Evolutionary conservation across 2,888 invertebrate species (phyloP).

Genomic region (Frankliniella fusca): DNA sequence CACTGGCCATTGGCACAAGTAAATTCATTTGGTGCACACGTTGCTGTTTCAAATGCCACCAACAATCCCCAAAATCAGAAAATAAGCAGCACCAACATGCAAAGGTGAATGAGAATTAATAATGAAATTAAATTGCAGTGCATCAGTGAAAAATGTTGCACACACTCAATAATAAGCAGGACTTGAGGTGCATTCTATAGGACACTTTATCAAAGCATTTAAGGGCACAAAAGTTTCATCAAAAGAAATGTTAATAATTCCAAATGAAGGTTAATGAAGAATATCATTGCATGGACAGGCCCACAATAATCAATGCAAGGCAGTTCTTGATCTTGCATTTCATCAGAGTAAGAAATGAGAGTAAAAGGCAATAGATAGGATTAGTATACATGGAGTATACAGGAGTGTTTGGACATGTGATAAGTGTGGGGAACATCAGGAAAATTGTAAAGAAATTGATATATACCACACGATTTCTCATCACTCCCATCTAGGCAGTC

Average conservation of each 20-base stretch:
- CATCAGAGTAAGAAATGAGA: no score
- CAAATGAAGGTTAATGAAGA: no score
- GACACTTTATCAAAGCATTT: no score
- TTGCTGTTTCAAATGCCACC: slow-evolving; percentile 35
- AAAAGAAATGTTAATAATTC: no score
- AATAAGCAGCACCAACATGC: slow-evolving; percentile 18
- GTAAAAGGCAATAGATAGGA: background rate
- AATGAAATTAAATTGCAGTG: background rate
- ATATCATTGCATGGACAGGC: no score
- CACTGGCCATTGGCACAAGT: slow-evolving; percentile 82
- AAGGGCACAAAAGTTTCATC: no score
- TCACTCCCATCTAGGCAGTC: slow-evolving; percentile 73
- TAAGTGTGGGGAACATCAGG: background rate
- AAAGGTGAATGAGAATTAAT: background rate
- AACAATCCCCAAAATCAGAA: slow-evolving; percentile 6
- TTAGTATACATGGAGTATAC: background rate
- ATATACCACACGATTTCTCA: slow-evolving; percentile 50
- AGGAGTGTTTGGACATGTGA: background rate
- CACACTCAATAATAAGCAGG: no score
- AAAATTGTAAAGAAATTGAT: background rate
- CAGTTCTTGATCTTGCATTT: no score
- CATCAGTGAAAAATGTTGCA: background rate
- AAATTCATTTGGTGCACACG: slow-evolving; percentile 77
- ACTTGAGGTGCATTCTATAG: no score
- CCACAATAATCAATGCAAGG: no score